A percentile compares a stretch with the other conserved stretches of the same genome.
Evolutionary conservation across 1,140 invertebrate genomes (phyloP).

Genomic region (Papilio helenus): DNA sequence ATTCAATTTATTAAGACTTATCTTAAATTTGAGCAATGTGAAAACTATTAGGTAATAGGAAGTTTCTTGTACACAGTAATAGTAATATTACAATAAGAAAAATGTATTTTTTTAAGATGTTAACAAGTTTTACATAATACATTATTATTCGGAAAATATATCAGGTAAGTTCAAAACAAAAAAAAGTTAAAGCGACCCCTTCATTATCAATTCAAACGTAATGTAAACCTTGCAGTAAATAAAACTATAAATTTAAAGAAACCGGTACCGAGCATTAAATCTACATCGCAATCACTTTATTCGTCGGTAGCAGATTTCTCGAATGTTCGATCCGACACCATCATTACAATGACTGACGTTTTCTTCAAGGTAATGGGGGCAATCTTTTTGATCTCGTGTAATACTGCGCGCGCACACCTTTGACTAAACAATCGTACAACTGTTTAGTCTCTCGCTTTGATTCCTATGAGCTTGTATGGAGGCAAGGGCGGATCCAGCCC

Average conservation of each 20-base stretch:
- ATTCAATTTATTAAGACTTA: conserved; percentile 20
- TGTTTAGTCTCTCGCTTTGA: no score
- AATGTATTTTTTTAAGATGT: not conserved
- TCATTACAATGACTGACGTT: not conserved
- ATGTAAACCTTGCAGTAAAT: not conserved
- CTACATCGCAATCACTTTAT: not conserved
- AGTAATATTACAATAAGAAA: not conserved
- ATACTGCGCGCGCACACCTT: not conserved
- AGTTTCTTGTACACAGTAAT: not conserved
- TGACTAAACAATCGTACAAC: no score
- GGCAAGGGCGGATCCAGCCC: no score
- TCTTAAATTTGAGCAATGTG: conserved; percentile 15
- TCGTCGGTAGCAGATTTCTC: not conserved
- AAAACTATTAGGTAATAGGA: conserved; percentile 18
- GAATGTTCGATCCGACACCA: not conserved
- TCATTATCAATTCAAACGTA: not conserved
- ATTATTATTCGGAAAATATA: not conserved
- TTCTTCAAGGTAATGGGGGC: not conserved
- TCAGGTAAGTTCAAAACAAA: not conserved
- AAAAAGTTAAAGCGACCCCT: not conserved
- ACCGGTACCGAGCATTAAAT: not conserved
- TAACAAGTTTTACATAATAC: not conserved
- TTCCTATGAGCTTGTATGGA: no score
- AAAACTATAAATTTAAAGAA: not conserved
- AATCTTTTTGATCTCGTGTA: not conserved